Conservation (phyloP, 2,888 invertebrate species). For the Tipula lateralis region DNA sequence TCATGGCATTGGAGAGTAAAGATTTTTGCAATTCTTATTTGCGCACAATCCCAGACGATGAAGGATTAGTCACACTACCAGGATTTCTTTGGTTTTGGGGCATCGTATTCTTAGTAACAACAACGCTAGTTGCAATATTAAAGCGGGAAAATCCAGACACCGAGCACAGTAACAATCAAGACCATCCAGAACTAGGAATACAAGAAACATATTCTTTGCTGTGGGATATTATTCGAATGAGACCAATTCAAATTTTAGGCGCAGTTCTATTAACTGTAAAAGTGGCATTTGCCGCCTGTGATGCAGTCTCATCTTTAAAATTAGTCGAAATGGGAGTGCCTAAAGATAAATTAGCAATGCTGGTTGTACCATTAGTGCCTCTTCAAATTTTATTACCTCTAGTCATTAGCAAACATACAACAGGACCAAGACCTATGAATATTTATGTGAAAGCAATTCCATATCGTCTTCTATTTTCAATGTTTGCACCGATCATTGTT, state of each 20-base stretch:
- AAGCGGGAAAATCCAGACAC: slow-evolving; percentile 66
- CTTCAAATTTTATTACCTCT: slow-evolving; percentile 90
- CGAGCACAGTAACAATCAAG: slow-evolving; percentile 41
- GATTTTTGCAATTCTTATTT: slow-evolving; percentile 94
- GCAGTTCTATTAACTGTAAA: slow-evolving; percentile 84
- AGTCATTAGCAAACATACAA: slow-evolving; percentile 66
- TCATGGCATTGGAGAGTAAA: slow-evolving; percentile 91
- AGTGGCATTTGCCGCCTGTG: slow-evolving; percentile 91
- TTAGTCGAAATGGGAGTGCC: slow-evolving; percentile 94
- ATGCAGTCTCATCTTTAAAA: slow-evolving; percentile 91
- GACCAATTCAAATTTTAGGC: slow-evolving; percentile 73
- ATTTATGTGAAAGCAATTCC: slow-evolving; percentile 87
- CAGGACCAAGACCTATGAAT: slow-evolving; percentile 83
- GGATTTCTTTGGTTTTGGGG: slow-evolving; percentile 96
- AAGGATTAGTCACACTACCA: slow-evolving; percentile 67
- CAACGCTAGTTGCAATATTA: slow-evolving; percentile 82
- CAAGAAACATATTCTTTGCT: slow-evolving; percentile 77
- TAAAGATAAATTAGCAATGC: slow-evolving; percentile 85
- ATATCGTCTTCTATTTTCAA: slow-evolving; percentile 76
- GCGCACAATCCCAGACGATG: slow-evolving; percentile 61
- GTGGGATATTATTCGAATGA: slow-evolving; percentile 75
- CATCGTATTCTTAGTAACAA: slow-evolving; percentile 80
- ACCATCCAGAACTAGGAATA: slow-evolving; percentile 50
- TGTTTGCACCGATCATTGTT: slow-evolving; percentile 77
- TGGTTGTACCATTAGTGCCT: slow-evolving; percentile 91